These are phyloP conservation scores for Potorous gilbertii DNA, from an alignment of 2,797 vertebrate species.

Conservation along the genomic window DNA sequence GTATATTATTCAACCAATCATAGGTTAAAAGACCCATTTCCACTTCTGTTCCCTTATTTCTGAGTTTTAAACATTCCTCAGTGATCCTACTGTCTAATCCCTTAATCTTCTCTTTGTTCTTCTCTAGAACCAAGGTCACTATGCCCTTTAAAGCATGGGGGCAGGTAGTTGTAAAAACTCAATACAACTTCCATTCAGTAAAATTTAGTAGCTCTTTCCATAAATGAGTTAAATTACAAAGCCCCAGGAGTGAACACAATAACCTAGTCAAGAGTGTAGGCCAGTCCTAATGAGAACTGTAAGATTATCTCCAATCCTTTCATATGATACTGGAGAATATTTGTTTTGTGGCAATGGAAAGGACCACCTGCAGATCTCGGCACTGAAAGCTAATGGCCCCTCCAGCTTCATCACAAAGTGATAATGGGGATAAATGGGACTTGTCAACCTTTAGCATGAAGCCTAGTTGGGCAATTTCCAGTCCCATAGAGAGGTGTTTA, in stretches of 20 bases:
- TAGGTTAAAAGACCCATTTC: neutral
- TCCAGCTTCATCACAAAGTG: constrained; percentile 19
- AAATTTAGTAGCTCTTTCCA: neutral
- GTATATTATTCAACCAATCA: neutral
- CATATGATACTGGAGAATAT: neutral
- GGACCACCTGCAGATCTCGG: neutral
- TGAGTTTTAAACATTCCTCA: neutral
- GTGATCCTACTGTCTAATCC: neutral
- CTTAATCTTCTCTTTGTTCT: neutral
- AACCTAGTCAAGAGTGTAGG: constrained; percentile 13
- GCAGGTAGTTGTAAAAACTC: neutral
- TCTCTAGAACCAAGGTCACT: too few relatives aligned
- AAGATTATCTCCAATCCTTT: neutral
- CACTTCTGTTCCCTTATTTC: neutral
- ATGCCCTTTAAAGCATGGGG: too few relatives aligned
- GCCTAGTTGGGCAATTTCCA: constrained; percentile 26
- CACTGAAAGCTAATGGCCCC: constrained; percentile 38
- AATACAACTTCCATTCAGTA: neutral
- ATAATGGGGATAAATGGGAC: neutral
- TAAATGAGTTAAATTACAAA: constrained; percentile 26
- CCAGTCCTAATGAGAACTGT: neutral
- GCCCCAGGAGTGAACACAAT: neutral
- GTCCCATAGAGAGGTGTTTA: neutral
- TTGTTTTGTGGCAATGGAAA: constrained; percentile 1
- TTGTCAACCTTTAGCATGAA: neutral